Conservation (phyloP, 2,888 invertebrate species). For the Trissolcus japonicus region DNA sequence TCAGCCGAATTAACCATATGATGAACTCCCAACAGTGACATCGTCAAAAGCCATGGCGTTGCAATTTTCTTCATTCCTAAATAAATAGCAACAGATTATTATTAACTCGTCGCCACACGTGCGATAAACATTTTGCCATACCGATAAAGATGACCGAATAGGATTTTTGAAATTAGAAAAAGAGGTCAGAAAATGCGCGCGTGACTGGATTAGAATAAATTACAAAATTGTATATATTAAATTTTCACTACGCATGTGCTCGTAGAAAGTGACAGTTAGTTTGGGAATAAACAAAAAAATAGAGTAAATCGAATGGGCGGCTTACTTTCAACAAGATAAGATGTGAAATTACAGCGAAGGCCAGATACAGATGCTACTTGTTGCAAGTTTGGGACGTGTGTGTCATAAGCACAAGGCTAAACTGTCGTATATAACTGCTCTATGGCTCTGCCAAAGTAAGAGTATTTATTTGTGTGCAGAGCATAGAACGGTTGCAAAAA, state of each 20-base stretch:
- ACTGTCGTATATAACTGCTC: conserved; percentile 45
- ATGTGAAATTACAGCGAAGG: conserved; percentile 30
- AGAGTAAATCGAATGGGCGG: conserved; percentile 1
- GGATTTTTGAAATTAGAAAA: too few species aligned
- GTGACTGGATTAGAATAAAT: background rate
- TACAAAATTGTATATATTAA: background rate
- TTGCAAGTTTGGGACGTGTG: conserved; percentile 38
- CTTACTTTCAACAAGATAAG: conserved; percentile 44
- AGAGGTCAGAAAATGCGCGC: too few species aligned
- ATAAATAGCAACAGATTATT: conserved; percentile 16
- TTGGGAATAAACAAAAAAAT: conserved; percentile 4
- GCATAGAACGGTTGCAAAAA: conserved; percentile 47
- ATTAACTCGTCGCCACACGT: too few species aligned
- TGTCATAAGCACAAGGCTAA: conserved; percentile 48
- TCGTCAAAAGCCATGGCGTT: conserved; percentile 73
- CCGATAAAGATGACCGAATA: too few species aligned
- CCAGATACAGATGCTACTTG: conserved; percentile 41
- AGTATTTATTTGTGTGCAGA: conserved; percentile 46
- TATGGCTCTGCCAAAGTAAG: conserved; percentile 49
- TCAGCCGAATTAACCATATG: conserved; percentile 64
- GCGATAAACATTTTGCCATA: too few species aligned
- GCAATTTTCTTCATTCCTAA: conserved; percentile 71
- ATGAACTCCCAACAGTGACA: conserved; percentile 72
- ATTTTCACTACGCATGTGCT: background rate
- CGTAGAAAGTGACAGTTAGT: conserved; percentile 30